Evolutionary conservation across 1,140 invertebrate genomes (phyloP), one percentile per base, ranked within the genome.

Genomic region (Euura lappo): DNA sequence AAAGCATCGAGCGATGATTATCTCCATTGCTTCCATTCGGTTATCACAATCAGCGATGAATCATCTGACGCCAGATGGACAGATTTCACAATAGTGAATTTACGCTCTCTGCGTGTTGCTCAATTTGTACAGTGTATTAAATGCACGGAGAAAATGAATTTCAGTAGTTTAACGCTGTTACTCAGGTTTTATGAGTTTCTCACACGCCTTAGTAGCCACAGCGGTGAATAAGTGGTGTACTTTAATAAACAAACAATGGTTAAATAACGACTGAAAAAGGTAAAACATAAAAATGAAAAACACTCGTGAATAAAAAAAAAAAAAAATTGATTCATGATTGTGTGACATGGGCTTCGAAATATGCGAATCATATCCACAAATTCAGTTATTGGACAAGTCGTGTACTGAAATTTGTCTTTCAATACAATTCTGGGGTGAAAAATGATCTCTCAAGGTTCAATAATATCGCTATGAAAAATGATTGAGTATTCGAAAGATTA

Each of bases 401-500:
- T 28, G 28, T 28, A 28, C 28, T 28, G 28, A 28, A 28, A 28
- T 28, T 28, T 28, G 28, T 28, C 28, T 28, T 28, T 28, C 28
- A 28, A 28, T 28, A 28, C 1, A 28, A 28, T 68, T 64, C 13
- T 28, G 68, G 28, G 45, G 7, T 28, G 64, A 71, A 45, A 45
- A 74, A 71, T 44, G 70, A 71, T 45, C 6, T 45, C n/a, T 7
- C 4, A 45, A 2, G 3, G n/a, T 45, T 70, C 7, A 0, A 67
- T 10, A 68, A 71, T 13, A 51, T 70, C 46, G 28, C 28, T 28
- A 28, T 1, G 28, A 28, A 28, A 44, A 73, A 73, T 66, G 44
- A 70, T n/a, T 47, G 42, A 10, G 44, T 68, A 28, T 67, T 79
- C 79, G 77, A 85, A 80, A 74, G 75, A 75, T 81, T 87, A 87